Percentiles rank a stretch among this genome's conserved stretches.
phyloP scores from a whole-genome alignment of 2,888 invertebrate genomes.

The Ditula angustiorana region DNA sequence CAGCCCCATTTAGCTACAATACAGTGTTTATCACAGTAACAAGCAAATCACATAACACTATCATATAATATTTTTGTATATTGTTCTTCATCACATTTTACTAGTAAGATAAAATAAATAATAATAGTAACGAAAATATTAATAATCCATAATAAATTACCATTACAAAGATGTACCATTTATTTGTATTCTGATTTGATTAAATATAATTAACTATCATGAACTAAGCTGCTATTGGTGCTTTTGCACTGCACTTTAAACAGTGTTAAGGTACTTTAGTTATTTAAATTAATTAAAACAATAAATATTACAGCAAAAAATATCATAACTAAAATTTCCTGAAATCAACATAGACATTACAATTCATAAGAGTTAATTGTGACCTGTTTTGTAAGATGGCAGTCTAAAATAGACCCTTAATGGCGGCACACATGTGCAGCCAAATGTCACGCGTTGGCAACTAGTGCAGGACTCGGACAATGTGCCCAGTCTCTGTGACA shows the following conservation, averaged over 20 bases:
- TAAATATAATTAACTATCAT: constrained; percentile 62
- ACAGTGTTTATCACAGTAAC: constrained; percentile 53
- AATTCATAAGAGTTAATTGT: constrained; percentile 4
- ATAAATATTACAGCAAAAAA: constrained; percentile 22
- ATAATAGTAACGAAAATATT: constrained; percentile 30
- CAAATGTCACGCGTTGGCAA: constrained; percentile 72
- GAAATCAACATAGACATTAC: constrained; percentile 37
- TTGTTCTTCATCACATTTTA: constrained; percentile 27
- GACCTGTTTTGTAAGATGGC: constrained; percentile 25
- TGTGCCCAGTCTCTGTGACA: constrained; percentile 65
- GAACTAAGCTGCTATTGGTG: constrained; percentile 69
- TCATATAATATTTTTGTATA: constrained; percentile 31
- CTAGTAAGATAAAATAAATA: constrained; percentile 28
- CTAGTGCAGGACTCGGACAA: constrained; percentile 61
- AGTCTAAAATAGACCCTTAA: constrained; percentile 51
- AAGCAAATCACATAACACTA: constrained; percentile 45
- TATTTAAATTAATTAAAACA: background rate
- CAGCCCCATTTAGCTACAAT: constrained; percentile 44
- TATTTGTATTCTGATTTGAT: constrained; percentile 28
- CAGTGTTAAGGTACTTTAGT: constrained; percentile 32
- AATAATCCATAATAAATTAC: constrained; percentile 14
- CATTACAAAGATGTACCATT: constrained; percentile 25
- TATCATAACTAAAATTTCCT: constrained; percentile 37
- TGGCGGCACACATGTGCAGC: constrained; percentile 70
- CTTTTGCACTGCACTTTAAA: constrained; percentile 57